Evolutionary conservation across 2,797 vertebrate genomes (phyloP).

Genomic region (Borostomias antarcticus): DNA sequence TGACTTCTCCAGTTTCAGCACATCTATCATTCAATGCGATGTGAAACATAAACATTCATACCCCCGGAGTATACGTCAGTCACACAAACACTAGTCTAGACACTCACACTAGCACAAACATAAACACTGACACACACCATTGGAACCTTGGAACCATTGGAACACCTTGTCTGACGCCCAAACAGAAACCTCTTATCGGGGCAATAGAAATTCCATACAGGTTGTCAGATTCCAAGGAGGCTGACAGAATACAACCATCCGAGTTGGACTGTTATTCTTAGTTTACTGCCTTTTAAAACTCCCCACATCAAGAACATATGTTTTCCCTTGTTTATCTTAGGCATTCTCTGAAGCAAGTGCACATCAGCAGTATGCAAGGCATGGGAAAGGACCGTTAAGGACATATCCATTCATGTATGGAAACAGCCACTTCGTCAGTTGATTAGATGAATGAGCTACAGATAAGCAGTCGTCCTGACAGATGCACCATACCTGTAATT

Average conservation of each 20-base stretch:
- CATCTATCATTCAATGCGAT: not conserved
- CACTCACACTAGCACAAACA: not conserved
- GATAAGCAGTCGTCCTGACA: not conserved
- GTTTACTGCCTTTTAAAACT: not conserved
- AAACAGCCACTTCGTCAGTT: not conserved
- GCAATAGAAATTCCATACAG: not conserved
- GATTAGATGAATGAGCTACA: not conserved
- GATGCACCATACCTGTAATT: not conserved
- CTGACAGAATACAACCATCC: not conserved
- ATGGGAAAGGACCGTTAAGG: not conserved
- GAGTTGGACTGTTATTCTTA: not conserved
- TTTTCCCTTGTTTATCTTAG: no score
- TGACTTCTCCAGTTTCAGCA: not conserved
- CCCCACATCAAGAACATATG: no score
- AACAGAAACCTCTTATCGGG: conserved; percentile 14
- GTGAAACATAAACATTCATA: conserved; percentile 5
- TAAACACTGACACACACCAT: not conserved
- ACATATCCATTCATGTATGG: not conserved
- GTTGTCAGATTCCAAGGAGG: not conserved
- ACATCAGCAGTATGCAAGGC: no score
- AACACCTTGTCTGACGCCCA: conserved; percentile 3
- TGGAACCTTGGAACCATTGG: no score
- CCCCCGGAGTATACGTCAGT: not conserved
- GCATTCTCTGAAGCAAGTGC: no score
- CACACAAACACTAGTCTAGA: no score